Evolutionary conservation across 2,888 invertebrate species (phyloP), one percentile per base, ranked within the genome.

Genomic region (Sminthurides aquaticus): DNA sequence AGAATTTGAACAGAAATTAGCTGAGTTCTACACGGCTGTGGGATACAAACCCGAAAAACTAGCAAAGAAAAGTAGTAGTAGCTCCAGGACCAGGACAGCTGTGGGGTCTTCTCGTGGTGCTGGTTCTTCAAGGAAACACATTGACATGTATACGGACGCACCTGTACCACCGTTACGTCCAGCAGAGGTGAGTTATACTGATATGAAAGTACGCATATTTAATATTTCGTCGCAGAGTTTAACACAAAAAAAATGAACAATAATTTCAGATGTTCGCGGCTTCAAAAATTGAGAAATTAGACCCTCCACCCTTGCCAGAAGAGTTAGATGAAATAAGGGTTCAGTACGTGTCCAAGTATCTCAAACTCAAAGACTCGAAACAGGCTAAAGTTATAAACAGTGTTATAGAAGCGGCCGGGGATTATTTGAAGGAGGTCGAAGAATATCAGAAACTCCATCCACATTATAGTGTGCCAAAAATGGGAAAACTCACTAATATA

Each of bases 301-400:
- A 67, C 0, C 49, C 65, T 52, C 69, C 69, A 11, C 70, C 71
- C 1, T 58, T 58, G 2, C 20, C 22, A 8, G 65, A 57, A 15
- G 64, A 72, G 28, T 26, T 66, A 1, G 59, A 60, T 1, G 49
- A 34, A 15, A 24, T 70, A 3, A 69, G 68, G 43, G 8, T n/a
- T 1, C 67, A 68, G 24, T 70, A 66, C 34, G 15, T 55, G 2
- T 49, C 49, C 1, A 69, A 69, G 57, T 74, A 67, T 64, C 55
- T 67, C 29, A 56, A 52, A 11, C 34, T 72, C 18, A 57, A 62
- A 5, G 54, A 67, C n/a, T 57, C 29, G 24, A 72, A 71, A 57
- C 71, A 68, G 52, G 62, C 64, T 1, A 71, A 70, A 57, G 72
- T 70, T 70, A 71, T 74, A 18, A 60, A 67, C 2, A 62, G 58